Base-by-base conservation (phyloP, 1,140 invertebrate species). In the Drosophila sulfurigaster region DNA sequence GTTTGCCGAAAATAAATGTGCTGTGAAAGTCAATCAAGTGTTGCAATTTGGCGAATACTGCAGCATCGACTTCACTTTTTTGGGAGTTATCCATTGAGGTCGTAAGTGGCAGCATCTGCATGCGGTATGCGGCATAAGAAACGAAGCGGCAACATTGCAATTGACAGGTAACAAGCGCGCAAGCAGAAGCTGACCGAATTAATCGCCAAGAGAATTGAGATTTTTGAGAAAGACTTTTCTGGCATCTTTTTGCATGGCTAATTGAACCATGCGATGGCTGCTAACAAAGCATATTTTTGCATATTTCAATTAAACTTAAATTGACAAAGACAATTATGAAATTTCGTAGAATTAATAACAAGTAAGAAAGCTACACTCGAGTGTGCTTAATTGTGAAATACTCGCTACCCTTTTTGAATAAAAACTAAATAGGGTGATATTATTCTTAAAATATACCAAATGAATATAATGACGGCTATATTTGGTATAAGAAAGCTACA, bases 21-120 rank as follows among this genome's bases (percentile, higher is more conserved):
- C 83, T 88, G 83, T 79, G 83, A 87, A 87, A 87, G 83, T 87
- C 83, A 87, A 87, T 87, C 83, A 88, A 87, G 83, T 83, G 80
- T 88, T 88, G 80, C 83, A 88, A 57, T 87, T 88, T 88, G 68
- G 60, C 52, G 57, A 72, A 62, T 65, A 30, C 69, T 38, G 67
- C 65, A 59, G 67, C 65, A 51, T 16, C 75, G 71, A 59, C 63
- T 60, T 51, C 20, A 25, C 20, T 25, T 30, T 54, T 57, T 32
- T 48, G 41, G 15, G 62, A 51, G 0, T 51, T 52, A 5, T 30
- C 65, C 35, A 10, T 57, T 38, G 56, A 68, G 46, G 65, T 38
- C 41, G 56, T 48, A 35, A 52, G 59, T 52, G n/a, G 54, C 43
- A 35, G 59, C 67, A 75, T 75, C 67, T 76, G 68, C 73, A 65